Conservation (phyloP, 2,888 invertebrate species). For the Mechanitis mazaeus region DNA sequence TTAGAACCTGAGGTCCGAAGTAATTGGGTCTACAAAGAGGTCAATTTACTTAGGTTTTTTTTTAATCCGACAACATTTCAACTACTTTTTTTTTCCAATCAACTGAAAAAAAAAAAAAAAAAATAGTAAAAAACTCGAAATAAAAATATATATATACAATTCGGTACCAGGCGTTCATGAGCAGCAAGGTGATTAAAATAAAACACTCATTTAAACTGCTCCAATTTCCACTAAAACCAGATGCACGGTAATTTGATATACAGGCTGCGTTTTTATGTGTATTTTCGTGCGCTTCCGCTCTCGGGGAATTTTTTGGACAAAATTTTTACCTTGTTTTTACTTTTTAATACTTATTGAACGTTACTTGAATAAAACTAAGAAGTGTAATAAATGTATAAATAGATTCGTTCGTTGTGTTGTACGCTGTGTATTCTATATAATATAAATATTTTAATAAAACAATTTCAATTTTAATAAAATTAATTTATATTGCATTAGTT, state of each 20-base stretch:
- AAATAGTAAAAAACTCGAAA: background rate
- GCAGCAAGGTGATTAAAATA: slow-evolving; percentile 26
- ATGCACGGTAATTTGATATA: slow-evolving; percentile 42
- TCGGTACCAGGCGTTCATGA: slow-evolving; percentile 32
- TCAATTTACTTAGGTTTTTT: no score
- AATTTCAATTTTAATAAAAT: no score
- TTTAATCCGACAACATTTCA: no score
- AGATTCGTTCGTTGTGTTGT: slow-evolving; percentile 3
- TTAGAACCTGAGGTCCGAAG: no score
- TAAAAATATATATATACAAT: slow-evolving; percentile 14
- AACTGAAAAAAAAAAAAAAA: no score
- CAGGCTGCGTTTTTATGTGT: slow-evolving; percentile 37
- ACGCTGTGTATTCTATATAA: no score
- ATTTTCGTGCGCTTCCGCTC: slow-evolving; percentile 39
- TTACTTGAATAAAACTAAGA: slow-evolving; percentile 9
- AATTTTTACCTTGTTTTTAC: slow-evolving; percentile 27
- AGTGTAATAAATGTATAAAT: background rate
- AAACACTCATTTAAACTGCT: slow-evolving; percentile 28
- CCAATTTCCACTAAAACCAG: slow-evolving; percentile 38
- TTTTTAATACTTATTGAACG: slow-evolving; percentile 22
- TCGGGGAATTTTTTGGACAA: slow-evolving; percentile 27
- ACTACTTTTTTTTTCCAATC: no score
- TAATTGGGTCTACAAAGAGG: no score
- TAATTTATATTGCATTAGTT: no score
- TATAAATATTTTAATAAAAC: no score